These are phyloP conservation scores for Cerceris rybyensis DNA, from an alignment of 2,888 invertebrate genomes.

Conservation along the genomic window DNA sequence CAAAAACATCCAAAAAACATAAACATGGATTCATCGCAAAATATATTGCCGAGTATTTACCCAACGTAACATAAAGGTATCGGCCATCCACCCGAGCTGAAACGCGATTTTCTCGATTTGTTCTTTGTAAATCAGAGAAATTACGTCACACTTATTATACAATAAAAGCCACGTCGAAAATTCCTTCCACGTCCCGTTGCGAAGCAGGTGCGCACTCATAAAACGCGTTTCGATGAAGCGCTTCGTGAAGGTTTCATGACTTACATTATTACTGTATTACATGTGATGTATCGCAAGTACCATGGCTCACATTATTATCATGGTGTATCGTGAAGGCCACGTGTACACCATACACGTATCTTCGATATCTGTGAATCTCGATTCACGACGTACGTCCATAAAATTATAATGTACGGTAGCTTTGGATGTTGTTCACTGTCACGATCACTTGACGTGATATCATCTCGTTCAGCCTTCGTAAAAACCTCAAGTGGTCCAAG, in stretches of 20 bases:
- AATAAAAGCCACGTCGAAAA: conserved; percentile 30
- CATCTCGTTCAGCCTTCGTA: neutral
- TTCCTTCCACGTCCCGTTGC: conserved; percentile 57
- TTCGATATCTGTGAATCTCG: conserved; percentile 32
- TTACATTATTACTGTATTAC: conserved; percentile 57
- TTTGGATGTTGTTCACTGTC: conserved; percentile 12
- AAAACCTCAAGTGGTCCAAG: too few relatives aligned
- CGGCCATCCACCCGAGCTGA: neutral
- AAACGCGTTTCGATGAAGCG: conserved; percentile 53
- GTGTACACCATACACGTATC: conserved; percentile 7
- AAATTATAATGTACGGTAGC: conserved; percentile 28
- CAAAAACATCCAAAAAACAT: too few relatives aligned
- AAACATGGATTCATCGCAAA: neutral
- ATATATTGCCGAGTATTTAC: neutral
- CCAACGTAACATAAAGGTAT: neutral
- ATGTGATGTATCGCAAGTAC: conserved; percentile 45
- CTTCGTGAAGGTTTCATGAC: conserved; percentile 42
- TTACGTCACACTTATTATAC: conserved; percentile 43
- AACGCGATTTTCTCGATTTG: conserved; percentile 11
- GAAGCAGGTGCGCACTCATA: conserved; percentile 57
- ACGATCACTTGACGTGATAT: conserved; percentile 22
- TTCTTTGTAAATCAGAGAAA: conserved; percentile 42
- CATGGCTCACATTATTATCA: conserved; percentile 36
- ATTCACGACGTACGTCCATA: conserved; percentile 8
- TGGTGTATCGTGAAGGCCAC: conserved; percentile 15